Evolutionary conservation across 1,140 invertebrate genomes (phyloP), one percentile per base, ranked within the genome.

Genomic region (Nautilus pompilius): DNA sequence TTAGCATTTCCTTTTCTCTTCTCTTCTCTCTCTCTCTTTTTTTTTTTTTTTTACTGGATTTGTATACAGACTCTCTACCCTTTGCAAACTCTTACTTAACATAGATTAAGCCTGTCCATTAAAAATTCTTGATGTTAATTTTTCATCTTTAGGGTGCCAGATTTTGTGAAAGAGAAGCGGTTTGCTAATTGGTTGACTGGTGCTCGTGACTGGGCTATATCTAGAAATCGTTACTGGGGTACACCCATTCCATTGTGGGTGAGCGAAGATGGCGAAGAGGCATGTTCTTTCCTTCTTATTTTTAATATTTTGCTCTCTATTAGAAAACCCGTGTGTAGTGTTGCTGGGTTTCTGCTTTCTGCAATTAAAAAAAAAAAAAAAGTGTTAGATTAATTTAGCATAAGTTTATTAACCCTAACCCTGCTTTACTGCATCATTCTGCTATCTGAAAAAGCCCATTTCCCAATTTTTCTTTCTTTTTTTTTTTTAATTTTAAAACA

Each of bases 211-310:
- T 99, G 98, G 98, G 95, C 96, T 24, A 89, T 97, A 2, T 97
- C 94, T 70, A 86, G 97, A 59, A 99, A 99, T 82, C 87, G 97
- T 28, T 99, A 98, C 79, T 99, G 97, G 96, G 98, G 98, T 20
- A 99, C 96, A 63, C 98, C 98, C 0, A 99, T 99, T 66, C 98
- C 98, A 3, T 83, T 99, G 10, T 99, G 98, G 98, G 87, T 95
- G 20, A 98, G 95, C 22, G 89, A 93, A 28, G 95, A 96, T 83
- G 90, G 90, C 10, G 89, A 96, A 81, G 98, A 99, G 85, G 80
- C 84, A 70, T 54, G 8, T 59, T 51, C 0, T 17, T 17, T 13
- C 2, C 15, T 15, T 41, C 58, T 15, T 53, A 32, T 24, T 62
- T 36, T 53, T 53, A 53, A 10, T n/a, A 13, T 53, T 20, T 53